A percentile compares a stretch with the other conserved stretches of the same genome.
Evolutionary conservation across 2,797 vertebrate genomes (phyloP).

Genomic region (Cynodonichthys magdalenae): DNA sequence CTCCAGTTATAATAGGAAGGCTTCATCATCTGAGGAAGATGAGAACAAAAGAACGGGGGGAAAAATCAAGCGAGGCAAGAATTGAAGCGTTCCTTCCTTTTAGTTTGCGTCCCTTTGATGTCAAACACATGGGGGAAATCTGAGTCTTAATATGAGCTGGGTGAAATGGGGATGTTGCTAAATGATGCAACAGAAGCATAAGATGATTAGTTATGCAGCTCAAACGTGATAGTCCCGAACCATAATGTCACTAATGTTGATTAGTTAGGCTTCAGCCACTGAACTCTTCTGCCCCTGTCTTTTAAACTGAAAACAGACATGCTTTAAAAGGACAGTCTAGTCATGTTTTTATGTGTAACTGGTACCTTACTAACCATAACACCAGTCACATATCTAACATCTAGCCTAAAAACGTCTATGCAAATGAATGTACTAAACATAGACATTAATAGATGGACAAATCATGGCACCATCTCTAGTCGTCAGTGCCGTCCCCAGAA

Average conservation of each 20-base stretch:
- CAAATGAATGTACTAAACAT: no score
- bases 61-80: slow-evolving; percentile 46
- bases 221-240: slow-evolving; percentile 33
- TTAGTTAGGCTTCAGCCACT: slow-evolving; percentile 27
- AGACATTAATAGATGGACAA: no score
- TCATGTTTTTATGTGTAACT: no score
- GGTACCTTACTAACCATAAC: no score
- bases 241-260: slow-evolving; percentile 40
- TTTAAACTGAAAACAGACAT: slow-evolving; percentile 5
- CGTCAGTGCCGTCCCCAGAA: no score
- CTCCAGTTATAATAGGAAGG: slow-evolving; percentile 40
- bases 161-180: slow-evolving; percentile 51
- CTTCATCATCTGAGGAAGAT: slow-evolving; percentile 30
- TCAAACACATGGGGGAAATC: slow-evolving; percentile 41
- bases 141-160: slow-evolving; percentile 45
- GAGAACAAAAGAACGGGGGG: slow-evolving; percentile 14
- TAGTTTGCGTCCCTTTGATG: slow-evolving; percentile 60
- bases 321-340: neutral
- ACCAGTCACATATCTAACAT: no score
- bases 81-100: slow-evolving; percentile 47
- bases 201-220: slow-evolving; percentile 36
- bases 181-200: slow-evolving; percentile 47
- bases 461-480: no score
- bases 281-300: neutral
- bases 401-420: no score